Evolutionary conservation across 2,888 invertebrate species (phyloP), one percentile per base, ranked within the genome.

Genomic region (Platycheirus albimanus): DNA sequence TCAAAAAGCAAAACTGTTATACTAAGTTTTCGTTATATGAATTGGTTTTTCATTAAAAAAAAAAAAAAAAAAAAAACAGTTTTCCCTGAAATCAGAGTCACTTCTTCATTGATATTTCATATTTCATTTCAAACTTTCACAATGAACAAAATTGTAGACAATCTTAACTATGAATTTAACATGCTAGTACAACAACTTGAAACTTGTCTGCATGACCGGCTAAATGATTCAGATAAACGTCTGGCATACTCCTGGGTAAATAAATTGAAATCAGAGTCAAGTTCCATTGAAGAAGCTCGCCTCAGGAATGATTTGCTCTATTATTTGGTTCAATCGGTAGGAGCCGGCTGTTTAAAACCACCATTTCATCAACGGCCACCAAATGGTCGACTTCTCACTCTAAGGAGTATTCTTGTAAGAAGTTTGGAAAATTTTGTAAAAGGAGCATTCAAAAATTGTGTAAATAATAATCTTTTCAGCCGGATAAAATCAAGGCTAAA

Each of bases 271-370:
- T 88, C 88, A 0, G 91, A 91, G 84, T 90, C 91, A 41, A 88
- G 89, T 74, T 89, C 91, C 0, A 86, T 92, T 3, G 90, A 92
- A 49, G 93, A 93, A 87, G 91, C 92, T 90, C 91, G 90, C 85
- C 86, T 92, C 13, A 88, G 93, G 41, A 93, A 93, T 86, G 92
- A 92, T 86, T 92, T 92, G 85, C 91, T 93, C 90, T 92, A 91
- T 86, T 91, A 91, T 86, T 88, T 93, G 76, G 91, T 92, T 0
- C 87, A 91, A 36, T 91, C 91, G 80, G 90, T 92, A 49, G 91
- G 92, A 85, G 88, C 89, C 52, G 91, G 92, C 2, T 90, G 90
- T 79, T 86, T 93, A 51, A 90, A 89, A 51, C 87, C 91, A 2
- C 93, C 93, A 0, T 93, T 93, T 85, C 88, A 87, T 17, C 90